These are phyloP conservation scores for Barbus barbus DNA, from an alignment of 2,113 vertebrate species.

Conservation along the genomic window DNA sequence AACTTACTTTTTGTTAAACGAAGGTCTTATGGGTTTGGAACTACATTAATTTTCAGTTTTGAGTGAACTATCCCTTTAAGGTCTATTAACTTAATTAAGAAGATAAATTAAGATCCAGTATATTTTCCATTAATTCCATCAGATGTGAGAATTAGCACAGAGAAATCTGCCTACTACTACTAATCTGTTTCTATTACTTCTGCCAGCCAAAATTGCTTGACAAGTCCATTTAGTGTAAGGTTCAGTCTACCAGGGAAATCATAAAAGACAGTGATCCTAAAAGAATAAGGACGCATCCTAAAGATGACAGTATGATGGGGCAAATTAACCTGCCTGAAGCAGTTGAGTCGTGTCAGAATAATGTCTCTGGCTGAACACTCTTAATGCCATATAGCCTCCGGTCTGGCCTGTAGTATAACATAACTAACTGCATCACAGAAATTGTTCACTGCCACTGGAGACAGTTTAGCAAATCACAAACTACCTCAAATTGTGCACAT, in stretches of 20 bases:
- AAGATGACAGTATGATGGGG: conserved; percentile 7
- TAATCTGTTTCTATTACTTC: background rate
- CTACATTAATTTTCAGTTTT: too few relatives aligned
- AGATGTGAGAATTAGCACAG: background rate
- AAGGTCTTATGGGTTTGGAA: too few relatives aligned
- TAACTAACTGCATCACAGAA: background rate
- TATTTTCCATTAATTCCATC: background rate
- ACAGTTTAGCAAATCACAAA: background rate
- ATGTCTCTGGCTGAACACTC: background rate
- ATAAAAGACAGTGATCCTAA: background rate
- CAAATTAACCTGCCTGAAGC: background rate
- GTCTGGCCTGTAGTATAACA: background rate
- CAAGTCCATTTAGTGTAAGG: background rate
- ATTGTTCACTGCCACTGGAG: background rate
- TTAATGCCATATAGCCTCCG: background rate
- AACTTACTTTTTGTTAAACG: too few relatives aligned
- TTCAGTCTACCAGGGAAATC: background rate
- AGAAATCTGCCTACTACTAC: background rate
- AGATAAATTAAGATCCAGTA: too few relatives aligned
- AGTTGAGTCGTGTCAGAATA: conserved; percentile 3
- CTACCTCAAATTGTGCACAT: background rate
- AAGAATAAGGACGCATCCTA: background rate
- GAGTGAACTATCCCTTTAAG: too few relatives aligned
- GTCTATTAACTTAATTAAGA: too few relatives aligned
- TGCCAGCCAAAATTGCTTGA: background rate